Base-by-base conservation (phyloP, 1,140 invertebrate genomes). In the Bombus sylvicola region DNA sequence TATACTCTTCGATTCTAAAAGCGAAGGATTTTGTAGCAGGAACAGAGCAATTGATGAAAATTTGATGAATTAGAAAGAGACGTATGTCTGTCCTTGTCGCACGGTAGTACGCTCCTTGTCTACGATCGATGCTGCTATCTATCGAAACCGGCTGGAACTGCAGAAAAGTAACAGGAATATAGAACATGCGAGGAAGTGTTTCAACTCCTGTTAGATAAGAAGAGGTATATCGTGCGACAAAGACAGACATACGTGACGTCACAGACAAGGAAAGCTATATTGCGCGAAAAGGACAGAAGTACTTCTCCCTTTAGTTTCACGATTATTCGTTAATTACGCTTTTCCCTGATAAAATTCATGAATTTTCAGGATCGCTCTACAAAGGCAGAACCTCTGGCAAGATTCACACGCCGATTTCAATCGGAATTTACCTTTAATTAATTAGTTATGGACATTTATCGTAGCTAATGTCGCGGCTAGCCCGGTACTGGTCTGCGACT, bases 371-470 rank as follows among this genome's bases (percentile, higher is more conserved):
- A 59, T 59, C 3, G 28, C 1, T 4, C 0, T 12, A 12, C 1
- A n/a, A 10, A 59, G 57, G 4, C 0, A 0, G 1, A 28, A 59
- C 9, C 57, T 28, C 3, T 12, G 12, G 10, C 25, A 59, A 12
- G 9, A 28, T 59, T n/a, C 10, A 10, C 12, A 25, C 28, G 0
- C 3, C 3, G 0, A 28, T 59, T 59, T 59, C 1, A 0, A 28
- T 0, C 15, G 6, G 34, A 68, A 22, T 22, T 10, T 12, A 0
- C 3, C 9, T 12, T 59, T 28, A 59, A 28, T 59, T 59, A 59
- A 59, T 59, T 4, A 59, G 3, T 59, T 59, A 59, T 59, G 9
- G 0, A 12, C 10, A 10, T n/a, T 28, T 59, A 10, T 59, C 22
- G 25, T 12, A 4, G 12, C 28, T 1, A 28, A 25, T 28, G 57